Conservation (phyloP, 2,113 vertebrate genomes). For the Paramormyrops kingsleyae region DNA sequence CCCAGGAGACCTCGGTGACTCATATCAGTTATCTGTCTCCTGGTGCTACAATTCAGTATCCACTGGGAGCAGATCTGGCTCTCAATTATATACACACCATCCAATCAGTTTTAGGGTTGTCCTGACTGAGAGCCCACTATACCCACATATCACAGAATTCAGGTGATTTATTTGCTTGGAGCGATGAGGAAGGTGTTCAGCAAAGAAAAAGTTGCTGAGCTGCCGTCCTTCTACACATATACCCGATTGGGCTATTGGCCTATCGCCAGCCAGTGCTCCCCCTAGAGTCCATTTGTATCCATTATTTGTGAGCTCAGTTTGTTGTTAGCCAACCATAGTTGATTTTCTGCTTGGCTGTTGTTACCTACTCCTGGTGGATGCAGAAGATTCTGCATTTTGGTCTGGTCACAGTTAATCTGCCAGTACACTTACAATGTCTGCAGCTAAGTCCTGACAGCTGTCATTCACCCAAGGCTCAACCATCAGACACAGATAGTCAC, state of each 20-base stretch:
- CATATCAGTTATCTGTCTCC: background rate
- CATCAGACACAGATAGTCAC: background rate
- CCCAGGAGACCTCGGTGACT: background rate
- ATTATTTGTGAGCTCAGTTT: background rate
- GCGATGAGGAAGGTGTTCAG: background rate
- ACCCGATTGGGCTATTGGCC: background rate
- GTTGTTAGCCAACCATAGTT: background rate
- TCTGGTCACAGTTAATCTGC: background rate
- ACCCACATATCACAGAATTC: background rate
- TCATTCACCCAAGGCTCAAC: background rate
- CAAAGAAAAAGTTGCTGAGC: slow-evolving; percentile 2
- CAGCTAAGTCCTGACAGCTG: background rate
- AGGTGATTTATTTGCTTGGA: background rate
- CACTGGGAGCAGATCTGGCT: background rate
- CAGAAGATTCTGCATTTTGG: background rate
- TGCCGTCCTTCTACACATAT: background rate
- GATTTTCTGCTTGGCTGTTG: background rate
- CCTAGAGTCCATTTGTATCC: background rate
- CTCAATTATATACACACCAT: background rate
- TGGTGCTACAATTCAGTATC: background rate
- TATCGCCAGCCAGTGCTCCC: background rate
- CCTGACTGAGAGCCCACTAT: background rate
- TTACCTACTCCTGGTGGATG: background rate
- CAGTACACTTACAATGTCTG: background rate
- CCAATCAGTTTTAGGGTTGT: background rate